These are phyloP conservation scores for Ditylenchus dipsaci DNA, from an alignment of 1,140 invertebrate genomes.

Conservation along the genomic window DNA sequence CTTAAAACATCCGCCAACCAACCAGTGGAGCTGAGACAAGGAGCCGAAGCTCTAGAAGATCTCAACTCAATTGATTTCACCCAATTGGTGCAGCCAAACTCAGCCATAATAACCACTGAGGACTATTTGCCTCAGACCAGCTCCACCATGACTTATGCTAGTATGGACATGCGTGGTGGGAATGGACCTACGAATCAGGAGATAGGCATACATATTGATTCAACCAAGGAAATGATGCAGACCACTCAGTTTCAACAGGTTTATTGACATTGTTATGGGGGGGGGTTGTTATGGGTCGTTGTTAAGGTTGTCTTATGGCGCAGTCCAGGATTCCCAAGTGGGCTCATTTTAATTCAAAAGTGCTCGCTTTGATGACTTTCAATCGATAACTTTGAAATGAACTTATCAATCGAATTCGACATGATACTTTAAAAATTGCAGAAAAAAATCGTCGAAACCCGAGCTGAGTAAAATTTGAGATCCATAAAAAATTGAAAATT, in stretches of 20 bases:
- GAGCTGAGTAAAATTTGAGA: too few species aligned
- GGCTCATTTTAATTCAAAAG: too few species aligned
- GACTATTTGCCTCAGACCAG: slow-evolving; percentile 20
- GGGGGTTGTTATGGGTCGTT: background rate
- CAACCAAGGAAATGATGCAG: background rate
- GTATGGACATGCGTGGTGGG: background rate
- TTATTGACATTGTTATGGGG: background rate
- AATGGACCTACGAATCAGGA: background rate
- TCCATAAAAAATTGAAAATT: too few species aligned
- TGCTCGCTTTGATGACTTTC: too few species aligned
- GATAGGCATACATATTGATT: background rate
- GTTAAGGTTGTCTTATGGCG: too few species aligned
- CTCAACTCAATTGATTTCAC: slow-evolving; percentile 35
- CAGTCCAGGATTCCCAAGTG: too few species aligned
- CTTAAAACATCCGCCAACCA: background rate
- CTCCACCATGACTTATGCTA: background rate
- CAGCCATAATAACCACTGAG: slow-evolving; percentile 29
- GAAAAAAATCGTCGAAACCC: too few species aligned
- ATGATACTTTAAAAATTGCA: too few species aligned
- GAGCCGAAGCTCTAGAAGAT: slow-evolving; percentile 15
- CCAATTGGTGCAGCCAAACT: slow-evolving; percentile 25
- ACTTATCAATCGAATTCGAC: too few species aligned
- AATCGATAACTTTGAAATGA: too few species aligned
- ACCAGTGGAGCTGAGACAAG: slow-evolving; percentile 1
- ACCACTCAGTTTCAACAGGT: background rate